Conservation (phyloP, 2,888 invertebrate genomes). For the Philereme transversata region DNA sequence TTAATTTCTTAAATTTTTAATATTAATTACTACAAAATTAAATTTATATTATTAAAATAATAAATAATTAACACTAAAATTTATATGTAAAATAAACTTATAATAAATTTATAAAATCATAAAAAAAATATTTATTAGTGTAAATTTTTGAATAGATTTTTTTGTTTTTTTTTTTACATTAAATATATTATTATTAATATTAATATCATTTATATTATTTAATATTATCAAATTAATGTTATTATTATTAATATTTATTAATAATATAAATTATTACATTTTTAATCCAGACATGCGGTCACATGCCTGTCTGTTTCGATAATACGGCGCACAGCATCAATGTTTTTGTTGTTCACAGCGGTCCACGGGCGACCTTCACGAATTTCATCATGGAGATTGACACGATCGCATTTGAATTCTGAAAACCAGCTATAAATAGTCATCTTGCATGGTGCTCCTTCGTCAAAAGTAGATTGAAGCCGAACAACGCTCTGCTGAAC, state of each 20-base stretch:
- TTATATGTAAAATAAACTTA: conserved; percentile 83
- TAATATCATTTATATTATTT: not conserved
- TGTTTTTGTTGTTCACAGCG: no score
- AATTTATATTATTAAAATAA: conserved; percentile 71
- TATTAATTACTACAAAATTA: conserved; percentile 69
- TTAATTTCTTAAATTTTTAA: conserved; percentile 85
- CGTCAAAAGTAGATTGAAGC: no score
- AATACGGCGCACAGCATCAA: no score
- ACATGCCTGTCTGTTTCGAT: no score
- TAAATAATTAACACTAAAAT: conserved; percentile 69
- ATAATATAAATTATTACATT: conserved; percentile 22
- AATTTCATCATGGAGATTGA: no score
- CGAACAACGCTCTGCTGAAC: no score
- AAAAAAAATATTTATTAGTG: conserved; percentile 71
- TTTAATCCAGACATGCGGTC: no score
- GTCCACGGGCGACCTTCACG: no score
- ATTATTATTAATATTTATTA: conserved; percentile 25
- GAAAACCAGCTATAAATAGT: no score
- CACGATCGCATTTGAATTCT: no score
- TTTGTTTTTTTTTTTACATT: conserved; percentile 62
- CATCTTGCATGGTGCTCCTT: no score
- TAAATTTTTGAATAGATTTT: conserved; percentile 54
- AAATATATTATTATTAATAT: conserved; percentile 19
- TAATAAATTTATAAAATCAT: conserved; percentile 76
- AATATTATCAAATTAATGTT: conserved; percentile 8